These are phyloP conservation scores for Rhagoletis pomonella DNA, from an alignment of 1,140 invertebrate species.

Conservation along the genomic window DNA sequence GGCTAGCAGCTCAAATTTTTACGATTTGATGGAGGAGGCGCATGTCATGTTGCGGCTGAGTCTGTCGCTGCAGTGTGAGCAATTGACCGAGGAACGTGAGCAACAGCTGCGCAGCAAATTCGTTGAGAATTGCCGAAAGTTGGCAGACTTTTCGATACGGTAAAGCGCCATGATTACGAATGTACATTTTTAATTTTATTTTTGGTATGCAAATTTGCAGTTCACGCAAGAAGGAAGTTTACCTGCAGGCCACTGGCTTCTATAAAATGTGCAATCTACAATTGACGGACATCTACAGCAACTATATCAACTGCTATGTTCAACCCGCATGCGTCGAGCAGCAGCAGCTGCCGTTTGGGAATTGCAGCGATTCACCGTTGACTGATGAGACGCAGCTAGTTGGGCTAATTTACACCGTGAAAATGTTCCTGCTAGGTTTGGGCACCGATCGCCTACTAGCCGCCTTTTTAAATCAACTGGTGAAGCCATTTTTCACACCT, in stretches of 20 bases:
- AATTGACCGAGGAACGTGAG: conserved; percentile 63
- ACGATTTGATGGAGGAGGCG: conserved; percentile 72
- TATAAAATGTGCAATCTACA: conserved; percentile 72
- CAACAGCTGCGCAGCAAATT: conserved; percentile 65
- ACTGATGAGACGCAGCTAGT: conserved; percentile 60
- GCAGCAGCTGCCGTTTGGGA: conserved; percentile 22
- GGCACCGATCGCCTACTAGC: conserved; percentile 68
- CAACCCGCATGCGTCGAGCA: conserved; percentile 43
- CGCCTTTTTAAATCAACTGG: conserved; percentile 67
- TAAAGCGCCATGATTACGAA: conserved; percentile 51
- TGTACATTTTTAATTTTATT: not conserved
- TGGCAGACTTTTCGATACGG: conserved; percentile 72
- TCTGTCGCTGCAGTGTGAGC: conserved; percentile 66
- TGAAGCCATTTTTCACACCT: conserved; percentile 66
- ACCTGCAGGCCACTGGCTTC: conserved; percentile 70
- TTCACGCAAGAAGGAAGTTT: conserved; percentile 68
- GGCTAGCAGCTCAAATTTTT: conserved; percentile 75
- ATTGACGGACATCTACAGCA: conserved; percentile 69
- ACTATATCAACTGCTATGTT: conserved; percentile 63
- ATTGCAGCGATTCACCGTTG: conserved; percentile 10
- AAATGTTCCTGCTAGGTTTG: conserved; percentile 65
- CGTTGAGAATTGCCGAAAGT: conserved; percentile 65
- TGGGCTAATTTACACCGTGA: conserved; percentile 70
- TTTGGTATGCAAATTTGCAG: conserved; percentile 56
- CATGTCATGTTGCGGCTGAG: conserved; percentile 70